Conservation (phyloP, 2,888 invertebrate species). For the Aplocera efformata region DNA sequence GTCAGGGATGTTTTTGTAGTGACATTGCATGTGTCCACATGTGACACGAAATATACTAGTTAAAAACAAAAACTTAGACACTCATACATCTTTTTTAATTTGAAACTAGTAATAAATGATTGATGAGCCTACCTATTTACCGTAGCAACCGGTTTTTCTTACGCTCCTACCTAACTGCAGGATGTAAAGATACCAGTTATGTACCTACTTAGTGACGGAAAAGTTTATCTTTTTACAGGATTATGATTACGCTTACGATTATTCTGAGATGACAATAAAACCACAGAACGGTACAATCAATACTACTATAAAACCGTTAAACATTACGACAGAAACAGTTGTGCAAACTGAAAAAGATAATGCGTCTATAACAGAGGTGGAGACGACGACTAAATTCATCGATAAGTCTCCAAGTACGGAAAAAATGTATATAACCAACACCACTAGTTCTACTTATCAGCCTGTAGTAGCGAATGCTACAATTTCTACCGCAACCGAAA, state of each 20-base stretch:
- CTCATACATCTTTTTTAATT: no score
- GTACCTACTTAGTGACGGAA: no score
- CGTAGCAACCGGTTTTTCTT: no score
- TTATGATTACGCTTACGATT: conserved; percentile 87
- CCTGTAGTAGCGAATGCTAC: conserved; percentile 7
- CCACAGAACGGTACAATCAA: conserved; percentile 73
- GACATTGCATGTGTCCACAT: no score
- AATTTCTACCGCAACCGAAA: conserved; percentile 27
- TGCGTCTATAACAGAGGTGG: conserved; percentile 33
- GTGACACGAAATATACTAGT: no score
- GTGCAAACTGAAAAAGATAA: conserved; percentile 36
- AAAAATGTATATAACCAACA: conserved; percentile 14
- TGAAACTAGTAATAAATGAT: no score
- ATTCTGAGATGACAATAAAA: conserved; percentile 86
- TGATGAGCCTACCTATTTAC: no score
- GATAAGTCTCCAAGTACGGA: conserved; percentile 29
- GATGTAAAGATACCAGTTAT: no score
- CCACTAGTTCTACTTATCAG: conserved; percentile 5
- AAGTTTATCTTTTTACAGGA: no score
- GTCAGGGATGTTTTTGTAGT: no score
- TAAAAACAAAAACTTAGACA: no score
- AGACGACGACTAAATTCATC: conserved; percentile 29
- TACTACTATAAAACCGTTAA: conserved; percentile 65
- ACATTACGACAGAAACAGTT: conserved; percentile 37
- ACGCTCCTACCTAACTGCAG: no score